phyloP scores from a whole-genome alignment of 1,140 invertebrate genomes.

The Plectrocnemia conspersa region DNA sequence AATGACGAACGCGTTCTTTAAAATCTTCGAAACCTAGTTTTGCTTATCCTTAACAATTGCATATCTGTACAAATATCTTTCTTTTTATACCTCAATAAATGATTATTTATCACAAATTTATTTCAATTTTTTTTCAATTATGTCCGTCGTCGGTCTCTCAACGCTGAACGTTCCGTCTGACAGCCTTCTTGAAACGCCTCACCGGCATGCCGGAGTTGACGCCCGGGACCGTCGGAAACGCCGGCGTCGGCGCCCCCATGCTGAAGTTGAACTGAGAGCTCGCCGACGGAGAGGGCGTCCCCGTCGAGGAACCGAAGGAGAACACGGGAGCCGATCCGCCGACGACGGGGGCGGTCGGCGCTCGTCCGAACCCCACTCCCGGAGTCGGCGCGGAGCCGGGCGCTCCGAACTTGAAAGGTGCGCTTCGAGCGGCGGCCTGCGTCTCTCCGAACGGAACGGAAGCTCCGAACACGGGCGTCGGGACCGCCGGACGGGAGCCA shows the following conservation, averaged over 20 bases:
- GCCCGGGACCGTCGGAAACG: conserved; percentile 15
- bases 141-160: not conserved
- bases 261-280: conserved; percentile 31
- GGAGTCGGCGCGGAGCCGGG: not conserved
- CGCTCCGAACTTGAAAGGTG: conserved; percentile 27
- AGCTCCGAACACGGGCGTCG: conserved; percentile 26
- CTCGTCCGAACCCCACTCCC: conserved; percentile 16
- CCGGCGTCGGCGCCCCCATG: conserved; percentile 25
- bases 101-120: not conserved
- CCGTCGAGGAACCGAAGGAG: conserved; percentile 22
- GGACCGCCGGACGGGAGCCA: conserved; percentile 16
- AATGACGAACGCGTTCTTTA: too few relatives aligned
- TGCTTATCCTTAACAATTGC: conserved; percentile 10
- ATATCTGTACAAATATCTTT: not conserved
- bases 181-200: conserved; percentile 29
- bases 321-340: conserved; percentile 17
- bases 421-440: conserved; percentile 11
- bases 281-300: not conserved
- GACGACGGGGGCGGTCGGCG: conserved; percentile 5
- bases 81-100: not conserved
- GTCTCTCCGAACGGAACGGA: conserved; percentile 28
- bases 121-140: conserved; percentile 1
- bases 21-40: not conserved
- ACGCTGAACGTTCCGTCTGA: conserved; percentile 22
- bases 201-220: conserved; percentile 8